phyloP scores from a whole-genome alignment of 2,888 invertebrate genomes.

The Epinotia bilunana region DNA sequence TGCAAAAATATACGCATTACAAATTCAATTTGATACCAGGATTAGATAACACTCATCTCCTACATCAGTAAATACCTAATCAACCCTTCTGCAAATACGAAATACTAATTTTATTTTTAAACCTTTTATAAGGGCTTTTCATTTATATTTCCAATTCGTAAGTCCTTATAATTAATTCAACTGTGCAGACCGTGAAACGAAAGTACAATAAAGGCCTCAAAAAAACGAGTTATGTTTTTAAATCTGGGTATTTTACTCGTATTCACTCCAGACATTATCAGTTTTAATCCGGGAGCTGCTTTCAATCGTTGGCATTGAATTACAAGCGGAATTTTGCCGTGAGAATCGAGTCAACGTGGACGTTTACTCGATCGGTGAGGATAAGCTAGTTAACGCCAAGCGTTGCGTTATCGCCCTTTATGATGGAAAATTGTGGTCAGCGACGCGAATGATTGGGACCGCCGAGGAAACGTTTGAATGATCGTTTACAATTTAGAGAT shows the following conservation, averaged over 20 bases:
- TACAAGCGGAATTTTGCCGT: conserved; percentile 22
- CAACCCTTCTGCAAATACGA: neutral
- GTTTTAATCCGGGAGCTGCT: conserved; percentile 16
- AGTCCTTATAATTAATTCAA: conserved; percentile 12
- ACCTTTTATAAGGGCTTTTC: neutral
- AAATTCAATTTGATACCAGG: conserved; percentile 16
- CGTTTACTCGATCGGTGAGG: conserved; percentile 20
- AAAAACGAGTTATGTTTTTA: neutral
- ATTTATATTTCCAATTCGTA: neutral
- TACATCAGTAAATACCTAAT: conserved; percentile 16
- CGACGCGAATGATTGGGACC: conserved; percentile 8
- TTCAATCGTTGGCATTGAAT: conserved; percentile 12
- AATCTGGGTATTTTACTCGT: conserved; percentile 22
- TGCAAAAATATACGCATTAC: conserved; percentile 2
- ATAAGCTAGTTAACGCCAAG: conserved; percentile 31
- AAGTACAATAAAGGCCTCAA: conserved; percentile 4
- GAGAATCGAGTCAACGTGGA: conserved; percentile 20
- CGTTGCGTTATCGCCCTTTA: conserved; percentile 30
- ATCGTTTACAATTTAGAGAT: neutral
- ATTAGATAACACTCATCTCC: conserved; percentile 11
- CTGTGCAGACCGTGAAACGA: conserved; percentile 6
- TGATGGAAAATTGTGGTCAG: conserved; percentile 35
- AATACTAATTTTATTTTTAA: neutral
- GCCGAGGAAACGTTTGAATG: neutral
- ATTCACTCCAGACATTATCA: conserved; percentile 12